Conservation (phyloP, 2,113 vertebrate genomes). For the Silurus meridionalis region DNA sequence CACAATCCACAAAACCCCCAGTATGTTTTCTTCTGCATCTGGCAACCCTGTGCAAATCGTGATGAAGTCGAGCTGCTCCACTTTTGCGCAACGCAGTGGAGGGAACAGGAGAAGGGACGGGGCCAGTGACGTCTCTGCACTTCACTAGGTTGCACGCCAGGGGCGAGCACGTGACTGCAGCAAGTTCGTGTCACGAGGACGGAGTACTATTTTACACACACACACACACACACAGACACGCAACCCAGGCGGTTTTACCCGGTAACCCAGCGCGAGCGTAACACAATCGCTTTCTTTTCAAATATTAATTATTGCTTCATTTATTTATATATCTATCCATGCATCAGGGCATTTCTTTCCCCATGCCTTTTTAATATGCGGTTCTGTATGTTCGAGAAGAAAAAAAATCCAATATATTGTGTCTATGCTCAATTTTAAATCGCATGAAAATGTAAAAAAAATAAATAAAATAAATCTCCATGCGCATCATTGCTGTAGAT, state of each 20-base stretch:
- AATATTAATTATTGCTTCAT: no score
- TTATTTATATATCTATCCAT: background rate
- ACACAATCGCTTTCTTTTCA: background rate
- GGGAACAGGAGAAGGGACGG: conserved; percentile 37
- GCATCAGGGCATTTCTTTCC: background rate
- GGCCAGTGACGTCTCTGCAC: conserved; percentile 53
- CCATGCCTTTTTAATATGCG: background rate
- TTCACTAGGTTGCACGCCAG: conserved; percentile 61
- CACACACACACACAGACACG: background rate
- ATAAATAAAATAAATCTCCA: background rate
- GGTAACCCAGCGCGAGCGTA: background rate
- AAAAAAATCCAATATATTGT: no score
- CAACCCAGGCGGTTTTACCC: background rate
- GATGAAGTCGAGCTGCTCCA: conserved; percentile 33
- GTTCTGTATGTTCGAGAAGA: background rate
- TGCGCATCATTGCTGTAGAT: background rate
- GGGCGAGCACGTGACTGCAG: conserved; percentile 77
- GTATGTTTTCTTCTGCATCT: background rate
- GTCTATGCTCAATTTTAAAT: no score
- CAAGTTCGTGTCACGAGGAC: conserved; percentile 72
- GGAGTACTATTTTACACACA: conserved; percentile 72
- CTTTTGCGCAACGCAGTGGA: conserved; percentile 60
- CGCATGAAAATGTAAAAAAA: no score
- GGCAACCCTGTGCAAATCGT: conserved; percentile 8
- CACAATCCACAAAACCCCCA: no score